Evolutionary conservation across 2,888 invertebrate genomes (phyloP).

Genomic region (Ormyrus labotus): DNA sequence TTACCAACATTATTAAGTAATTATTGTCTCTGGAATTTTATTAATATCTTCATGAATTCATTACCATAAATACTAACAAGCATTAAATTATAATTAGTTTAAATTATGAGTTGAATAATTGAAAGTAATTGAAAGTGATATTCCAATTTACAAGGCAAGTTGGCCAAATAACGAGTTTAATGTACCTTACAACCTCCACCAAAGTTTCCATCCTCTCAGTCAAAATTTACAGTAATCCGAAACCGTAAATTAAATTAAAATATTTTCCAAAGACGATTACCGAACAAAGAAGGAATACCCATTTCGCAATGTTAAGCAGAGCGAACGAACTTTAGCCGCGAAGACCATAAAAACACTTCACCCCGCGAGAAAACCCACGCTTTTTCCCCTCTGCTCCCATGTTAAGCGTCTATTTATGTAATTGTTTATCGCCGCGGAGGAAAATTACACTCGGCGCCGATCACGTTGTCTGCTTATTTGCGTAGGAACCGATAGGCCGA

Average conservation of each 20-base stretch:
- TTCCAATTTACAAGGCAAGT: too few relatives aligned
- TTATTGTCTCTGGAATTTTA: neutral
- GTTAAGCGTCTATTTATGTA: constrained; percentile 35
- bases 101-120: too few relatives aligned
- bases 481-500: constrained; percentile 41
- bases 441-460: constrained; percentile 27
- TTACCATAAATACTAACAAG: neutral
- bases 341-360: constrained; percentile 3
- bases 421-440: constrained; percentile 33
- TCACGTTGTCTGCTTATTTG: constrained; percentile 38
- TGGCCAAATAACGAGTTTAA: too few relatives aligned
- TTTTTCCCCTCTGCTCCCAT: neutral
- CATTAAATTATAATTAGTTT: too few relatives aligned
- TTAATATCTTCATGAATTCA: neutral
- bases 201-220: too few relatives aligned
- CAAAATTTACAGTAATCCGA: too few relatives aligned
- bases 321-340: neutral
- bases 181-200: too few relatives aligned
- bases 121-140: too few relatives aligned
- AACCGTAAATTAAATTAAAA: neutral
- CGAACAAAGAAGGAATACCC: neutral
- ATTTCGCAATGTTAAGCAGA: neutral
- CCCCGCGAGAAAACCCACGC: constrained; percentile 7
- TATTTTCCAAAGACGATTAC: neutral
- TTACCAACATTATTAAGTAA: too few relatives aligned